phyloP scores from a whole-genome alignment of 1,140 invertebrate species.

The Cecropterus lyciades region DNA sequence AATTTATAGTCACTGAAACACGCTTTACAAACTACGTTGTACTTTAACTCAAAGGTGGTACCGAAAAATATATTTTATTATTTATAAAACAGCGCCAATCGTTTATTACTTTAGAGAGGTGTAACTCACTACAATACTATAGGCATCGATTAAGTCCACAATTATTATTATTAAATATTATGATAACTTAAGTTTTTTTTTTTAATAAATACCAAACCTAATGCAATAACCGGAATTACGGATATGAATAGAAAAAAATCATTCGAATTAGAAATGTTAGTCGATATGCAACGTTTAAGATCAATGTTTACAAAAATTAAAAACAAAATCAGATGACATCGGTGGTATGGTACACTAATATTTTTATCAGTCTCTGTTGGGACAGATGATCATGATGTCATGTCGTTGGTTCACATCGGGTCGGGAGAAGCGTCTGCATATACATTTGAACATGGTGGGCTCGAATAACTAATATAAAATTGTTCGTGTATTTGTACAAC shows the following conservation, averaged over 20 bases:
- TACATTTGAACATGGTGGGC: constrained; percentile 51
- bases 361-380: constrained; percentile 67
- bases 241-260: constrained; percentile 80
- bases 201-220: constrained; percentile 69
- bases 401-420: constrained; percentile 45
- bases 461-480: constrained; percentile 46
- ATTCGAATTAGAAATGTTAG: constrained; percentile 81
- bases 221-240: constrained; percentile 67
- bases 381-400: constrained; percentile 54
- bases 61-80: constrained; percentile 80
- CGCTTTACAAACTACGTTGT: constrained; percentile 78
- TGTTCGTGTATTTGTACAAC: constrained; percentile 47
- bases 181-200: constrained; percentile 67
- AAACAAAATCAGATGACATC: constrained; percentile 73
- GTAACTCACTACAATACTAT: constrained; percentile 70
- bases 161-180: constrained; percentile 53
- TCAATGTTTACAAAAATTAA: constrained; percentile 60
- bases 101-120: constrained; percentile 72
- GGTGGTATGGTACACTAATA: constrained; percentile 71
- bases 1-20: constrained; percentile 74
- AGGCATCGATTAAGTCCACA: constrained; percentile 62
- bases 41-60: constrained; percentile 84
- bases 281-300: constrained; percentile 83
- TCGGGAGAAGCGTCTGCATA: constrained; percentile 26
- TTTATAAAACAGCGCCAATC: constrained; percentile 77